These are phyloP conservation scores for Idaea biselata DNA, from an alignment of 2,888 invertebrate genomes.

Conservation along the genomic window DNA sequence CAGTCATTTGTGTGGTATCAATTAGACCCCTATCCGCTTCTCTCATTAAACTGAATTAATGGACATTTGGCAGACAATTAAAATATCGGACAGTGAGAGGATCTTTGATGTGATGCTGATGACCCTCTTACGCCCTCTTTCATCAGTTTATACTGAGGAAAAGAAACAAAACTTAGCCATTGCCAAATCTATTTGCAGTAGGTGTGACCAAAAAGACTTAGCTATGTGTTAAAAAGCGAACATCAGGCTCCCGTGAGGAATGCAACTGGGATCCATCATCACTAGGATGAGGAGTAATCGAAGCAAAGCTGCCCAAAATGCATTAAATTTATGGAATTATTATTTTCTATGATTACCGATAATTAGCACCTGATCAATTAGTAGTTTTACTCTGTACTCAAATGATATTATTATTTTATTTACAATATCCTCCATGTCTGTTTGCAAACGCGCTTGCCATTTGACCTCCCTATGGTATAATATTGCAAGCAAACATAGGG, in stretches of 20 bases:
- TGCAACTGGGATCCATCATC: too few relatives aligned
- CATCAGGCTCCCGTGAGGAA: background rate
- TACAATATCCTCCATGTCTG: slow-evolving; percentile 4
- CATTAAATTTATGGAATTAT: too few relatives aligned
- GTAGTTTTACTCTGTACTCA: too few relatives aligned
- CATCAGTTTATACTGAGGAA: too few relatives aligned
- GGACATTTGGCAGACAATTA: background rate
- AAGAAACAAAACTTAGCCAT: too few relatives aligned
- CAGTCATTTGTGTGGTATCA: slow-evolving; percentile 3
- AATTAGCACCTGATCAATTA: too few relatives aligned
- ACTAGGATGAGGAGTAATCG: too few relatives aligned
- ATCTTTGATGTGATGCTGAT: too few relatives aligned
- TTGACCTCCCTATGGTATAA: slow-evolving; percentile 3
- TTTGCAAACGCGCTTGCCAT: slow-evolving; percentile 5
- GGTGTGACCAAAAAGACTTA: background rate
- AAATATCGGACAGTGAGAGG: background rate
- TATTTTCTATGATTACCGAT: too few relatives aligned
- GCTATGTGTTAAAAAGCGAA: background rate
- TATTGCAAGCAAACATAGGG: slow-evolving; percentile 14
- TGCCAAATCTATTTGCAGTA: too few relatives aligned
- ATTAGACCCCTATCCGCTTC: slow-evolving; percentile 5
- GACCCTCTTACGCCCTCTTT: too few relatives aligned
- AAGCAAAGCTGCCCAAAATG: too few relatives aligned
- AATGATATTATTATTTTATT: background rate
- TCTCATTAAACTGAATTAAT: background rate